Conservation (phyloP, 2,888 invertebrate species). For the Leucoma salicis region DNA sequence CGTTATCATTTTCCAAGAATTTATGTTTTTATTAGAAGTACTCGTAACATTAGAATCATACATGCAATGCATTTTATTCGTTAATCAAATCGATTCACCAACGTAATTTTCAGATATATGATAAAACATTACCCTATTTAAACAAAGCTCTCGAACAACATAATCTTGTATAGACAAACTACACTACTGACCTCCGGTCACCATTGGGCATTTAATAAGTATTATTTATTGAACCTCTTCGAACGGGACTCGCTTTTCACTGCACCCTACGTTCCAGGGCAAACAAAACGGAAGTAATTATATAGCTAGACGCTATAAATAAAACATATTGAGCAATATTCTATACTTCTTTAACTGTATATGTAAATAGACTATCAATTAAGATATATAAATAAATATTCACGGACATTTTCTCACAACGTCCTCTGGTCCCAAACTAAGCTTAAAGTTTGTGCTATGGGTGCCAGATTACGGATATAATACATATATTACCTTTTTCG, state of each 20-base stretch:
- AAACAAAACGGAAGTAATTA: conserved; percentile 79
- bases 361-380: no score
- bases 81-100: no score
- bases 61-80: no score
- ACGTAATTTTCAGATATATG: no score
- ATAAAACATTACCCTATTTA: background rate
- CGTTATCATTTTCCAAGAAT: no score
- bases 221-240: conserved; percentile 76
- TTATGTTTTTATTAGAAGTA: no score
- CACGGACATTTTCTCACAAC: conserved; percentile 34
- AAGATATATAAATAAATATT: conserved; percentile 30
- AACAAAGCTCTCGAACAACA: conserved; percentile 4
- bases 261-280: conserved; percentile 51
- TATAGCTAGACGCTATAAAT: conserved; percentile 79
- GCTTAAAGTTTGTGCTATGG: no score
- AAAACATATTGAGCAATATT: conserved; percentile 60
- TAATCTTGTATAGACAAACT: conserved; percentile 14
- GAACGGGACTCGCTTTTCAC: conserved; percentile 67
- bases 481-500: no score
- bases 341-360: no score
- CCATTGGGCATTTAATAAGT: conserved; percentile 70
- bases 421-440: no score
- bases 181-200: conserved; percentile 52
- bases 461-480: no score
- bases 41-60: no score